These are phyloP conservation scores for Busseola fusca DNA, from an alignment of 2,888 invertebrate genomes.

Conservation along the genomic window DNA sequence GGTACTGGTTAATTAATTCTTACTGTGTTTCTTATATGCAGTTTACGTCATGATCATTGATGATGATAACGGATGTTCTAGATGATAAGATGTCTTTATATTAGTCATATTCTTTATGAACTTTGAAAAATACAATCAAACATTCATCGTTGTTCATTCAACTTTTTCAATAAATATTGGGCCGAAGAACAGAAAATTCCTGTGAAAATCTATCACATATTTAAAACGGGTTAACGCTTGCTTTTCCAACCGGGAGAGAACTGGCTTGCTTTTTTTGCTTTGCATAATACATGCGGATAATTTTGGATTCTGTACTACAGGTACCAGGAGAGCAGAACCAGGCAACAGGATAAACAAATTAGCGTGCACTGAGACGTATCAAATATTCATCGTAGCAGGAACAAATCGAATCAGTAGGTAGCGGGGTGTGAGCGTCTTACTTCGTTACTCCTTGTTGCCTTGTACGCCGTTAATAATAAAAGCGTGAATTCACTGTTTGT, in stretches of 20 bases:
- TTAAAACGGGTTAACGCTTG: conserved; percentile 22
- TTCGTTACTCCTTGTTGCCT: conserved; percentile 74
- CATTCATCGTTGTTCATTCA: neutral
- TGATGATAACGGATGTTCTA: conserved; percentile 63
- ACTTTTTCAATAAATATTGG: neutral
- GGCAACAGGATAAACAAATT: conserved; percentile 87
- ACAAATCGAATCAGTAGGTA: conserved; percentile 88
- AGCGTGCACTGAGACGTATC: conserved; percentile 88
- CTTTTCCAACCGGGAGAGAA: conserved; percentile 20
- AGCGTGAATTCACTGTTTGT: conserved; percentile 64
- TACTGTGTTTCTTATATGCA: conserved; percentile 74
- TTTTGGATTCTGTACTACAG: conserved; percentile 65
- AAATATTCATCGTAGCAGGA: conserved; percentile 88
- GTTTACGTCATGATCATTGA: conserved; percentile 63
- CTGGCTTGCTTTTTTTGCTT: conserved; percentile 44
- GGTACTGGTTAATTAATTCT: conserved; percentile 83
- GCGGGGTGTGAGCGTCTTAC: conserved; percentile 80
- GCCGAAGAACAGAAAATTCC: neutral
- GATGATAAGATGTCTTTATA: conserved; percentile 61
- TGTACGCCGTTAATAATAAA: conserved; percentile 76
- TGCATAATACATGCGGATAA: conserved; percentile 70
- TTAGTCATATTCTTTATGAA: conserved; percentile 36
- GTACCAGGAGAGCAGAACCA: conserved; percentile 78
- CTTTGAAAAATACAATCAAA: too few species aligned
- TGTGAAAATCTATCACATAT: conserved; percentile 25